Base-by-base conservation (phyloP, 2,113 vertebrate species). In the Crypturellus undulatus region DNA sequence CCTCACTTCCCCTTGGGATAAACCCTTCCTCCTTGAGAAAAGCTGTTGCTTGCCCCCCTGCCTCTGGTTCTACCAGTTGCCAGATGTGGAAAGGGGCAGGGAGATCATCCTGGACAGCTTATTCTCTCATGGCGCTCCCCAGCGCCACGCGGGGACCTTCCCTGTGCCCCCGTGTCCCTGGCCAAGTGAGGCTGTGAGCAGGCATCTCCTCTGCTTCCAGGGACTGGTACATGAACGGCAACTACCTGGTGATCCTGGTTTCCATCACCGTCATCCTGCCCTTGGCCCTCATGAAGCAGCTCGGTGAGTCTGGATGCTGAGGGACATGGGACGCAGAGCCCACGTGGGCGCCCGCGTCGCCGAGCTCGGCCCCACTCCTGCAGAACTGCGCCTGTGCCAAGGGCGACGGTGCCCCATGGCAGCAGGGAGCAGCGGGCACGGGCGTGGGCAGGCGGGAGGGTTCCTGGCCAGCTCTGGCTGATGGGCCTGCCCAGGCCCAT, bases 241-340 rank as follows among this genome's bases (percentile, higher is more conserved):
- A 99, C 97, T 99, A 99, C 95, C 97, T 99, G 97, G 99, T 99
- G 91, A 98, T 99, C 95, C 96, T 99, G 94, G 99, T 99, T 73
- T 98, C 99, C 2, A 3, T 98, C 93, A 93, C 86, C 32, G 2
- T 99, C 92, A 99, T 99, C 94, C 97, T 99, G 82, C 99, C 99
- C 5, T 96, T 99, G 96, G 98, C 99, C 32, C 91, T 99, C 84
- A 99, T 99, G 99, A 99, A 99, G 93, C 99, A 99, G 95, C 98
- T 99, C 3, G 99, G 99, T 99, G 97, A 98, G 99, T 95, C 3
- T 4, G 36, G 45, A 21, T 47, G 10, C 13, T 3, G 13, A 25
- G 2, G 56, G 25, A 26, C 13, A 14, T 26, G 12, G 72, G 40
- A 26, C 36, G n/a, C 36, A n/a, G 28, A 28, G 64, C 28, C 25